Conservation (phyloP, 1,140 invertebrate genomes). For the Gryon sp. region DNA sequence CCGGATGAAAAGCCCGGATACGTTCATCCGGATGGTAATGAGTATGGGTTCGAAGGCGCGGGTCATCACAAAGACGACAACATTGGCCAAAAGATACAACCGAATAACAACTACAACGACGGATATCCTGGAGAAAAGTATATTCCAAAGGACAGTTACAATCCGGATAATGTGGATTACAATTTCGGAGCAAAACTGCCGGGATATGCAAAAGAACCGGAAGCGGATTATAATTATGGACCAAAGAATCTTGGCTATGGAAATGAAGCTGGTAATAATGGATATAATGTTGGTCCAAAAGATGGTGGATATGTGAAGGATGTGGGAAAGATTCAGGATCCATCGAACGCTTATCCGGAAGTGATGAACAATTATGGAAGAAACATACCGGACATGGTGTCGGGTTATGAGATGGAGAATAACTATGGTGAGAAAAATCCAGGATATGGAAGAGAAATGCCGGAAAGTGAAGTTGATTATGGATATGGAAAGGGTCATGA, state of each 20-base stretch:
- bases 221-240: background rate
- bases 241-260: background rate
- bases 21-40: constrained; percentile 17
- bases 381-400: too few species aligned
- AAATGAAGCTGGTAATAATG: too few species aligned
- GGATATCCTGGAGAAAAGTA: background rate
- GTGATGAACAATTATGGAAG: background rate
- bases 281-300: too few species aligned
- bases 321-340: too few species aligned
- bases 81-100: constrained; percentile 16
- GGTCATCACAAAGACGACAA: constrained; percentile 39
- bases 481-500: background rate
- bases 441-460: background rate
- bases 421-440: background rate
- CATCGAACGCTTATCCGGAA: too few species aligned
- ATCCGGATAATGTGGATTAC: constrained; percentile 9
- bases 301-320: too few species aligned
- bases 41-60: constrained; percentile 38
- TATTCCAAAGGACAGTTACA: background rate
- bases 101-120: background rate
- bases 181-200: background rate
- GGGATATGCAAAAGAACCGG: background rate
- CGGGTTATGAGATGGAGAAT: background rate
- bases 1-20: background rate
- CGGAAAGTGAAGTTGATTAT: background rate